Base-by-base conservation (phyloP, 2,888 invertebrate genomes). In the Malacosoma neustria region DNA sequence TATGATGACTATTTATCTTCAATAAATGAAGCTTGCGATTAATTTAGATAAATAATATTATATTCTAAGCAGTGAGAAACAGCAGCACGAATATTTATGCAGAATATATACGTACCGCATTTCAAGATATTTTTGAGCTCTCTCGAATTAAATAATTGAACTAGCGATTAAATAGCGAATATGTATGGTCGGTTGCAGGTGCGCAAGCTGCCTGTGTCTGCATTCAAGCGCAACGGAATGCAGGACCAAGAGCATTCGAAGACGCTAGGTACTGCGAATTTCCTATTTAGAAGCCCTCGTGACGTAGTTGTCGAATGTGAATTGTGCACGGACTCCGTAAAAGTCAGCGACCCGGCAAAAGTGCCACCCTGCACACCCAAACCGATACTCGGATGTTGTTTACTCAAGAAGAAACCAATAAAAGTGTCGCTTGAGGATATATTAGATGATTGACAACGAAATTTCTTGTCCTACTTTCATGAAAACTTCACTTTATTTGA, bases 171-270 rank as follows among this genome's bases (percentile, higher is more conserved):
- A 22, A 22, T 9, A 22, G 5, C 4, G 2, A 22, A 22, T 22
- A 22, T 22, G 6, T n/a, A n/a, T 72, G 67, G 54, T 72, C 64
- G 65, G 57, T 84, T 84, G 60, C 84, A 84, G 84, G 82, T 84
- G 48, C 59, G 58, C 50, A 51, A 61, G 61, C 55, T 82, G 46
- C 84, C 84, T 40, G 72, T 77, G 44, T 49, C 72, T 42, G 80
- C 81, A 41, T 82, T 84, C 66, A 84, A 82, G 61, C 77, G 84
- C 38, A 84, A 84, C 49, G 84, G 84, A 44, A 76, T 82, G 69
- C 84, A 84, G 52, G 84, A 84, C 48, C 77, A 80, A 53, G 79
- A 81, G 48, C 72, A 79, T 60, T 81, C 84, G 37, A 70, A 63
- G 54, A 41, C 60, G 36, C 57, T 74, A 46, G 80, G 80, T 34